These are phyloP conservation scores for Papilio demoleus DNA, from an alignment of 2,888 invertebrate genomes.

Conservation along the genomic window DNA sequence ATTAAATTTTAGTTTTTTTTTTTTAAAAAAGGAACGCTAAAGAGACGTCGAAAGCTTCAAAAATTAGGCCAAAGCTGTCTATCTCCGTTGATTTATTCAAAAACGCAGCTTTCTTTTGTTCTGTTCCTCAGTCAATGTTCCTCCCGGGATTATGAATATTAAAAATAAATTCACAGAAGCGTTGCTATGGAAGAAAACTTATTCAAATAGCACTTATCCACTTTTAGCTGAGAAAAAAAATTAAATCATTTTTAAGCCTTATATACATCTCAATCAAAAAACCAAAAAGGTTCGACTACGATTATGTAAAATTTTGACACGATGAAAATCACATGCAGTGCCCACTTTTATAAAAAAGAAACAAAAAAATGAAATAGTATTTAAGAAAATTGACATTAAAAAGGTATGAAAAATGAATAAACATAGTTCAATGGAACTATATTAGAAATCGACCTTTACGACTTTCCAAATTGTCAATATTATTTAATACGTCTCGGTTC, in stretches of 20 bases:
- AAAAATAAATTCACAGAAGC: slow-evolving; percentile 52
- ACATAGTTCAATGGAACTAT: not conserved
- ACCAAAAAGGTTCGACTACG: too few species aligned
- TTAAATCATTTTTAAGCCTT: slow-evolving; percentile 44
- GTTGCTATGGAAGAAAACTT: slow-evolving; percentile 49
- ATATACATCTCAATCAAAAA: slow-evolving; percentile 27
- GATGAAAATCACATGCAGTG: too few species aligned
- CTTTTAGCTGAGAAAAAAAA: slow-evolving; percentile 48
- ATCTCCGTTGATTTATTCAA: slow-evolving; percentile 42
- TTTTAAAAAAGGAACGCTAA: not conserved
- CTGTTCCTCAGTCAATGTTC: slow-evolving; percentile 51
- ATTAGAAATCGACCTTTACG: not conserved
- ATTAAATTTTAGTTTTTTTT: not conserved
- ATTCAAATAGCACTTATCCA: slow-evolving; percentile 50
- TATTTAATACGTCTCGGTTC: slow-evolving; percentile 65
- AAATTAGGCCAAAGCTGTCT: slow-evolving; percentile 25
- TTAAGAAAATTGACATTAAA: not conserved
- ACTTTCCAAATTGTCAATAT: slow-evolving; percentile 51
- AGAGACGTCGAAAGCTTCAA: slow-evolving; percentile 14
- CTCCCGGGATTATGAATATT: slow-evolving; percentile 40
- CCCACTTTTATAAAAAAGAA: too few species aligned
- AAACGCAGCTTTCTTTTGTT: slow-evolving; percentile 48
- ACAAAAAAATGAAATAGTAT: too few species aligned
- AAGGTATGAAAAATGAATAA: not conserved
- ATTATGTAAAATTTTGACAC: too few species aligned